These are phyloP conservation scores for Morpho deidamia DNA, from an alignment of 2,888 invertebrate genomes.

Conservation along the genomic window DNA sequence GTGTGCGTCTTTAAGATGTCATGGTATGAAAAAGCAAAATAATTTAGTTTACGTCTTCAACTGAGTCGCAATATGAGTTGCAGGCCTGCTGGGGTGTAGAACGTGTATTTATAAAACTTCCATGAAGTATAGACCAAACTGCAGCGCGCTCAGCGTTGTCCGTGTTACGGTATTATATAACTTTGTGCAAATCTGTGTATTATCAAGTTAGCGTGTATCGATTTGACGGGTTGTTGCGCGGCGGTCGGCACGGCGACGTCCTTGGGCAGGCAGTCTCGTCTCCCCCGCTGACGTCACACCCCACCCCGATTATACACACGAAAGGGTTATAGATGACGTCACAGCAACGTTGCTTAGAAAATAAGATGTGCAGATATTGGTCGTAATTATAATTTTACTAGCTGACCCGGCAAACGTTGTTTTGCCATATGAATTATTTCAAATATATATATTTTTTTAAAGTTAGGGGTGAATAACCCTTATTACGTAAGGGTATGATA, in stretches of 20 bases:
- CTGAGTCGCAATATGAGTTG: no score
- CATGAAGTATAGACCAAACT: no score
- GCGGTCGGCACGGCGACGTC: conserved; percentile 74
- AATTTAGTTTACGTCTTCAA: no score
- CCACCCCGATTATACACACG: conserved; percentile 46
- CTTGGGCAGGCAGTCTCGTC: conserved; percentile 64
- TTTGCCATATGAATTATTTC: no score
- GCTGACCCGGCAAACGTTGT: neutral
- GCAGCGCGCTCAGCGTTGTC: no score
- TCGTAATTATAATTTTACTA: neutral
- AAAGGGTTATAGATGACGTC: conserved; percentile 63
- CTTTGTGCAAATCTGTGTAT: conserved; percentile 17
- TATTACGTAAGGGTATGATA: no score
- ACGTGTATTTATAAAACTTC: no score
- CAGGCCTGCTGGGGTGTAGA: no score
- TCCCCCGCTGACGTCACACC: conserved; percentile 60
- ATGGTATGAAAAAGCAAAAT: no score
- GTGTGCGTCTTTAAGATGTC: no score
- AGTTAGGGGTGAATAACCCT: no score
- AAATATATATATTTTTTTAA: no score
- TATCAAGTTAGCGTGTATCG: conserved; percentile 41
- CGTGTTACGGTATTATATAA: neutral
- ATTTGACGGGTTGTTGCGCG: conserved; percentile 67
- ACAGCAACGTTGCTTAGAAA: conserved; percentile 18
- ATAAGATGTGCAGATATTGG: neutral